Base-by-base conservation (phyloP, 2,888 invertebrate species). In the Torymus tubicola region DNA sequence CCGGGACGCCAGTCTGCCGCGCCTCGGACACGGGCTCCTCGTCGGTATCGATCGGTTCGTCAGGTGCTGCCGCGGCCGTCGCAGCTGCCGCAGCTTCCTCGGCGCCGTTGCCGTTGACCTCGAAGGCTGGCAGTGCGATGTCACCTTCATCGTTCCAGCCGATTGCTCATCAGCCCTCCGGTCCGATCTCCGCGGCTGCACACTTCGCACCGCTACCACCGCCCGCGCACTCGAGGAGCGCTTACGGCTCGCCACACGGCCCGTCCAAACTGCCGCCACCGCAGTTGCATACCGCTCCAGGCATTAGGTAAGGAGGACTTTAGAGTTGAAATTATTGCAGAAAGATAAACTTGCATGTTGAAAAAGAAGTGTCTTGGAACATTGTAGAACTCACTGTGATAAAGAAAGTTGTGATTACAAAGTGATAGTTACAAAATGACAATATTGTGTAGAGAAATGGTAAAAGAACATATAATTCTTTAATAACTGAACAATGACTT, bases 101-200 rank as follows among this genome's bases (percentile, higher is more conserved):
- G 64, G 88, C 91, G 78, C 92, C 93, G 18, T 88, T 94, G 83
- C 93, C 94, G 65, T 91, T 94, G 80, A 93, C 93, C 65, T 92
- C 93, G 68, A 95, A 95, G 89, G 81, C 89, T 63, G 85, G 88
- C 50, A 89, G 91, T 91, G 91, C 85, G 89, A 61, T 73, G 21
- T n/a, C 52, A 55, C n/a, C 73, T 14, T 80, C 80, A 14, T 70
- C 82, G 2, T 80, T 82, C 58, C 80, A 82, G 57, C 74, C 78
- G 12, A 72, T 80, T 5, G 78, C 70, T 11, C 82, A 82, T 50
- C 82, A 82, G 12, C 58, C 81, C 14, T 24, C 69, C 13, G 50
- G 65, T 18, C 63, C 68, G 55, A 31, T 11, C 3, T 52, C 65
- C 91, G 84, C 90, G 89, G 71, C 61, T 92, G 92, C 85, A 92